These are phyloP conservation scores for Catharus fuscescens DNA, from an alignment of 2,113 vertebrate genomes.

Conservation along the genomic window DNA sequence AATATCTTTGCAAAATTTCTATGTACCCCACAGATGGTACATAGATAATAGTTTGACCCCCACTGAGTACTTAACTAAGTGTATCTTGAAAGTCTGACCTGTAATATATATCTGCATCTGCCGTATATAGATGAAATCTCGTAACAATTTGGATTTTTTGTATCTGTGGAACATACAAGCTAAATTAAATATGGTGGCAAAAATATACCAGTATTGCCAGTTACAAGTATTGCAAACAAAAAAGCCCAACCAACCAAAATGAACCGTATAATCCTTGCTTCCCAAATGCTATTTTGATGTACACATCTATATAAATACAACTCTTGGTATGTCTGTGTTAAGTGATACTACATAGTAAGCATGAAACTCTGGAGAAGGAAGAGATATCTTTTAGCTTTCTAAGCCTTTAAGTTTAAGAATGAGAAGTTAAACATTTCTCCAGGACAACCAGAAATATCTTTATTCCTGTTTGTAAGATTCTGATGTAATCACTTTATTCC, in stretches of 20 bases:
- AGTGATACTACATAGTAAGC: background rate
- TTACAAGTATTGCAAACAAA: background rate
- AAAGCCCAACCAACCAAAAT: background rate
- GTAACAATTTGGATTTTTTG: background rate
- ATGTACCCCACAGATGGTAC: background rate
- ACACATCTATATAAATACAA: background rate
- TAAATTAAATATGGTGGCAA: background rate
- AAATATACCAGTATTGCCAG: background rate
- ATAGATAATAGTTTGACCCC: background rate
- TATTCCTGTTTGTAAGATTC: background rate
- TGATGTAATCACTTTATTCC: conserved; percentile 43
- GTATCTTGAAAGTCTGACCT: background rate
- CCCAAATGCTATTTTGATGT: background rate
- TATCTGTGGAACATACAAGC: background rate
- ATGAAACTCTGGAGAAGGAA: background rate
- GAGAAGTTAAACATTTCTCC: background rate
- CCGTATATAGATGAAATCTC: background rate
- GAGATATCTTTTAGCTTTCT: background rate
- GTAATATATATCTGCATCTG: background rate
- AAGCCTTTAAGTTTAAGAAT: conserved; percentile 19
- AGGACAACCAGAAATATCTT: conserved; percentile 1
- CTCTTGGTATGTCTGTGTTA: background rate
- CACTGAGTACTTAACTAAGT: background rate
- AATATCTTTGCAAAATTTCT: background rate
- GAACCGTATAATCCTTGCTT: background rate